These are phyloP conservation scores for Emmelina monodactyla DNA, from an alignment of 2,888 invertebrate species.

Conservation along the genomic window DNA sequence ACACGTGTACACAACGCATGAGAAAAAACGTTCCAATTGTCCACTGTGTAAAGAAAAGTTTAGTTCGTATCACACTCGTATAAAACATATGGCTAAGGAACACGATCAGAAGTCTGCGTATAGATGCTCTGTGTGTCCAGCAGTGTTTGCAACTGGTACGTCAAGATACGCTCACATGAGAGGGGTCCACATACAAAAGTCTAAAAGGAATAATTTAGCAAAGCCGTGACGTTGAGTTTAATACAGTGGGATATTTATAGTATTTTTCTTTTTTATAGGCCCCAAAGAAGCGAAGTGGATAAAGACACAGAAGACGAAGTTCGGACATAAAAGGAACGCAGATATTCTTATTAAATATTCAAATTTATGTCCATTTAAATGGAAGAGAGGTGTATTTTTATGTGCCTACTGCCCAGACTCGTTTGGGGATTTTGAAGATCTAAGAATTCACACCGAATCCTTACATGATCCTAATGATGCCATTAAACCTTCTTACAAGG, in stretches of 20 bases:
- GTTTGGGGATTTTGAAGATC: slow-evolving; percentile 49
- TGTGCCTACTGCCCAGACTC: slow-evolving; percentile 40
- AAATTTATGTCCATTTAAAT: slow-evolving; percentile 48
- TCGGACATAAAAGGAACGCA: too few species aligned
- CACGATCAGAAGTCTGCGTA: background rate
- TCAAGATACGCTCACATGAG: too few species aligned
- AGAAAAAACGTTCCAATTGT: too few species aligned
- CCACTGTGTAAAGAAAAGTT: too few species aligned
- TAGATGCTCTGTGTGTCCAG: background rate
- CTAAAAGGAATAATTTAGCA: too few species aligned
- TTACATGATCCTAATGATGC: slow-evolving; percentile 31
- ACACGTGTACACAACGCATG: too few species aligned
- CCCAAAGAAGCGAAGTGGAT: too few species aligned
- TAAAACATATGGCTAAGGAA: background rate
- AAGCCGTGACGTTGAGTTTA: slow-evolving; percentile 54
- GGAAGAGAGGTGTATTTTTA: slow-evolving; percentile 40
- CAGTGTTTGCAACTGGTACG: background rate
- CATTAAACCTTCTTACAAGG: slow-evolving; percentile 29
- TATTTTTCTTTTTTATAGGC: too few species aligned
- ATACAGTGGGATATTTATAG: too few species aligned
- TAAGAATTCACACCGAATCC: slow-evolving; percentile 49
- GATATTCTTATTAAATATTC: slow-evolving; percentile 44
- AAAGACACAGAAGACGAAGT: too few species aligned
- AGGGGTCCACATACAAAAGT: slow-evolving; percentile 18
- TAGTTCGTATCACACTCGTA: too few species aligned